Evolutionary conservation across 1,140 invertebrate genomes (phyloP).

Genomic region (Akabosia matsudoensis): DNA sequence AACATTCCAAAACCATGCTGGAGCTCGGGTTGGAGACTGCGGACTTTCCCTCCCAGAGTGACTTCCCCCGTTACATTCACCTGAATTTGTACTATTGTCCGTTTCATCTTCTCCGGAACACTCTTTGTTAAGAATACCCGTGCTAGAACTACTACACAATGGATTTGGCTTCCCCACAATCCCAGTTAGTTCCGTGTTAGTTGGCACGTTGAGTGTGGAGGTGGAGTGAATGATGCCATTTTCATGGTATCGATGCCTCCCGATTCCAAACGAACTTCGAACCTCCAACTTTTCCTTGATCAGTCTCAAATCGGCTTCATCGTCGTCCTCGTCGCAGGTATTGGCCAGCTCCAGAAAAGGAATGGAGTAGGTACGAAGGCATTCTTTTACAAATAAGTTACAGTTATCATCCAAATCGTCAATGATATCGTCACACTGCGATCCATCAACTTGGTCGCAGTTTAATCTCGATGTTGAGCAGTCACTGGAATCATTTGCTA

Average conservation of each 20-base stretch:
- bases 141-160: neutral
- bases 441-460: too few species aligned
- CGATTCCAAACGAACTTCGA: neutral
- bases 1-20: conserved; percentile 44
- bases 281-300: conserved; percentile 5
- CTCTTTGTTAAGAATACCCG: conserved; percentile 7
- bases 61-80: neutral
- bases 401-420: conserved; percentile 56
- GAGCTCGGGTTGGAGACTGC: neutral
- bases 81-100: conserved; percentile 10
- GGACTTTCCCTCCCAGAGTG: neutral
- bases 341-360: conserved; percentile 37
- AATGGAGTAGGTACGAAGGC: conserved; percentile 77
- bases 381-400: conserved; percentile 77
- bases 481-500: conserved; percentile 37
- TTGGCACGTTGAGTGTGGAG: conserved; percentile 6
- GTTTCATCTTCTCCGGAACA: neutral
- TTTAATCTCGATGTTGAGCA: conserved; percentile 40
- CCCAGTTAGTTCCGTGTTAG: neutral
- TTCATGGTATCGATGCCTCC: neutral
- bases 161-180: neutral
- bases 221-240: conserved; percentile 12
- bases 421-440: conserved; percentile 41
- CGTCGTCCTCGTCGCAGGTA: neutral
- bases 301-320: conserved; percentile 6